These are phyloP conservation scores for Lemur catta DNA, from an alignment of 2,797 vertebrate species.

Conservation along the genomic window DNA sequence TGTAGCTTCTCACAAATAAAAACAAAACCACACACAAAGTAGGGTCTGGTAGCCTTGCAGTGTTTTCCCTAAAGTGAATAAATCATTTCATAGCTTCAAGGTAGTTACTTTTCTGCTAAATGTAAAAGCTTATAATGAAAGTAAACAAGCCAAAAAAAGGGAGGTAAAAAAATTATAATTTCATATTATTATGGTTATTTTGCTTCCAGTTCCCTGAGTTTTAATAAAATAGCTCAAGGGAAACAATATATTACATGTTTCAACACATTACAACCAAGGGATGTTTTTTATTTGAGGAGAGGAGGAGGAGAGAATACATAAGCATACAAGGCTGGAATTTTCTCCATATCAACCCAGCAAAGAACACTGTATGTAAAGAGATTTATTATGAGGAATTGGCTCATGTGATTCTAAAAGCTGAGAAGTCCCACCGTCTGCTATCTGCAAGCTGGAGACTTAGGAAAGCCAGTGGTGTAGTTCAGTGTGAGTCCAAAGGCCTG, in stretches of 20 bases:
- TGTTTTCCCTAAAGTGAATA: neutral
- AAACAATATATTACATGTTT: neutral
- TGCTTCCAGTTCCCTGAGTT: slow-evolving; percentile 18
- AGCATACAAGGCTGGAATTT: neutral
- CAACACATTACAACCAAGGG: neutral
- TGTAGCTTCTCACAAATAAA: slow-evolving; percentile 28
- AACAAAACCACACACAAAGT: neutral
- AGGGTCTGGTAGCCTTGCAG: neutral
- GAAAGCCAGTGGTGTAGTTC: neutral
- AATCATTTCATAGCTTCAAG: slow-evolving; percentile 28
- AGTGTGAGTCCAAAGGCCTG: neutral
- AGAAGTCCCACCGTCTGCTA: neutral
- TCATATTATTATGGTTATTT: neutral
- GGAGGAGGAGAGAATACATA: neutral
- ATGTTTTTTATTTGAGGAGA: neutral
- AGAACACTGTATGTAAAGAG: neutral
- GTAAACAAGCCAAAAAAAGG: slow-evolving; percentile 5
- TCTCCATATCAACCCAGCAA: neutral
- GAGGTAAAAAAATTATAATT: slow-evolving; percentile 24
- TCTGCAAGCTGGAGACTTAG: neutral
- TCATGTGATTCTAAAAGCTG: neutral
- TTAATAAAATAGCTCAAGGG: slow-evolving; percentile 40
- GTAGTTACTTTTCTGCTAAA: slow-evolving; percentile 1
- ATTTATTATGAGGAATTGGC: neutral
- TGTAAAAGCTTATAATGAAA: slow-evolving; percentile 17